A percentile compares a stretch with the other conserved stretches of the same genome.
Evolutionary conservation across 2,113 vertebrate species (phyloP).

Genomic region (Salvator merianae): DNA sequence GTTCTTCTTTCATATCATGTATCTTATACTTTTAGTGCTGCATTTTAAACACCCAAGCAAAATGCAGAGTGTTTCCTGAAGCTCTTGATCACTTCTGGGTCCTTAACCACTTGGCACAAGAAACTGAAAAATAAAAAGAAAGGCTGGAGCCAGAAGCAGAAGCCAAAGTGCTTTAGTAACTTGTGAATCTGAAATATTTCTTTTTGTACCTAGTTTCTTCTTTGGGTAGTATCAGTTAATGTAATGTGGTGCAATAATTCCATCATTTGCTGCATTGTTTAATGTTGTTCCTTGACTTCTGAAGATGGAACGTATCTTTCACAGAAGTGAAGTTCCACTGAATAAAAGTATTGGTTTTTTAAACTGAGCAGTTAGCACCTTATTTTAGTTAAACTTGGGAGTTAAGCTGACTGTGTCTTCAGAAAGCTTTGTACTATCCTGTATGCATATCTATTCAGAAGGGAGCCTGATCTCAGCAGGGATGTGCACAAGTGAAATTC

Average conservation of each 20-base stretch:
- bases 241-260: too few species aligned
- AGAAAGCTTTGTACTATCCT: too few species aligned
- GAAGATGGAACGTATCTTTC: neutral
- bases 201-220: neutral
- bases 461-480: too few species aligned
- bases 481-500: too few species aligned
- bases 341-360: neutral
- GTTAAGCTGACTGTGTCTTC: neutral
- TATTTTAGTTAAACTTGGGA: neutral
- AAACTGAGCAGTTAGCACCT: neutral
- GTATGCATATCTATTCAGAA: too few species aligned
- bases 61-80: too few species aligned
- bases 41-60: neutral
- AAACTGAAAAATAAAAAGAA: neutral
- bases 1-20: neutral
- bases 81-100: too few species aligned
- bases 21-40: neutral
- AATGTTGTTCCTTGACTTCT: neutral
- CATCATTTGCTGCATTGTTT: too few species aligned
- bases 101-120: neutral
- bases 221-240: too few species aligned
- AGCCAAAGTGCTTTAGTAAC: neutral
- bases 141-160: neutral
- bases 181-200: neutral
- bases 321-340: neutral